Conservation (phyloP, 1,140 invertebrate genomes). For the Mamestra configurata region DNA sequence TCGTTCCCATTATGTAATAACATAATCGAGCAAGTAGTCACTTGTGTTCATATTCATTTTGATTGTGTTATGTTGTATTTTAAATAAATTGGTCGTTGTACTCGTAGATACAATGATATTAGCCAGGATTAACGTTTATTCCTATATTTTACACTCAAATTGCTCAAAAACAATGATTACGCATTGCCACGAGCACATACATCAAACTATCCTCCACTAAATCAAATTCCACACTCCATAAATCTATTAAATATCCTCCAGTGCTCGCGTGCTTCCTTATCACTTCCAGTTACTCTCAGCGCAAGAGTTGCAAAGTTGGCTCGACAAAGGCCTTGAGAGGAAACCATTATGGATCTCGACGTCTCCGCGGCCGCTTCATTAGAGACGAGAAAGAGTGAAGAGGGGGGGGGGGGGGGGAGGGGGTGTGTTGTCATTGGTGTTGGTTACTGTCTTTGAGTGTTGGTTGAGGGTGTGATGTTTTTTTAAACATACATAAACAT, state of each 20-base stretch:
- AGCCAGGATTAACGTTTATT: too few species aligned
- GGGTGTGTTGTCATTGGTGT: background rate
- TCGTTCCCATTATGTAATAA: too few species aligned
- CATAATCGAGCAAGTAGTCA: too few species aligned
- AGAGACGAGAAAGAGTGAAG: constrained; percentile 67
- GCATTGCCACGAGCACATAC: background rate
- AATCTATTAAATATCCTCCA: constrained; percentile 44
- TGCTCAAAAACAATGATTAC: too few species aligned
- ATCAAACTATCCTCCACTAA: background rate
- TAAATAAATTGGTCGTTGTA: too few species aligned
- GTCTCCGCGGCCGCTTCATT: constrained; percentile 80
- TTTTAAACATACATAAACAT: too few species aligned
- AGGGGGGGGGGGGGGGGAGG: background rate
- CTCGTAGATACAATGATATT: too few species aligned
- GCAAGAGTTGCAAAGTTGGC: constrained; percentile 78
- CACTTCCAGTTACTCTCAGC: constrained; percentile 72
- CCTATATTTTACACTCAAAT: too few species aligned
- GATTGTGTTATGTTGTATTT: too few species aligned
- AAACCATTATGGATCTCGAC: constrained; percentile 83
- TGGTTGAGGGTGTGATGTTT: background rate
- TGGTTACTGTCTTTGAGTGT: background rate
- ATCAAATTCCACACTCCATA: constrained; percentile 33
- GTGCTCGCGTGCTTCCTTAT: constrained; percentile 61
- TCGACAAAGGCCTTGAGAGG: constrained; percentile 81
- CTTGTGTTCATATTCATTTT: too few species aligned